Evolutionary conservation across 2,888 invertebrate species (phyloP).

Genomic region (Drosophila histrio): DNA sequence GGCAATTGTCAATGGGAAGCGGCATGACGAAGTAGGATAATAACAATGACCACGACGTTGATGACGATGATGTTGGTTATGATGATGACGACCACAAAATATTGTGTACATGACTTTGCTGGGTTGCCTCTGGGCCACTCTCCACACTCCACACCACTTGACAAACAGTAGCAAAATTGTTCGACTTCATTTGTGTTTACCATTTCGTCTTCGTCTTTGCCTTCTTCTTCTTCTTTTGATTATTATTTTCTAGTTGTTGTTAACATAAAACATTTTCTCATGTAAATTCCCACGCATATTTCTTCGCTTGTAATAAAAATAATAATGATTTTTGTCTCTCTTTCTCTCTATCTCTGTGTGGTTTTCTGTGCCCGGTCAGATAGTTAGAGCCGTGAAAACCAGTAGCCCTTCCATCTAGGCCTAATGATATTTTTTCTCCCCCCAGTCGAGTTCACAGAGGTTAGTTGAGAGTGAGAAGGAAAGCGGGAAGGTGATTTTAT

Average conservation of each 20-base stretch:
- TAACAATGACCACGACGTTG: slow-evolving; percentile 28
- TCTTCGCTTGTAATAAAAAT: slow-evolving; percentile 51
- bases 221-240: slow-evolving; percentile 19
- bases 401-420: slow-evolving; percentile 46
- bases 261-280: slow-evolving; percentile 55
- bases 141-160: slow-evolving; percentile 26
- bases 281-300: slow-evolving; percentile 76
- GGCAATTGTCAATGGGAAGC: slow-evolving; percentile 38
- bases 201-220: slow-evolving; percentile 14
- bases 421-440: slow-evolving; percentile 35
- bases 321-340: slow-evolving; percentile 41
- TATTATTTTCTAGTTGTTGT: slow-evolving; percentile 53
- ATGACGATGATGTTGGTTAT: slow-evolving; percentile 8
- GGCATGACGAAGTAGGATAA: slow-evolving; percentile 32
- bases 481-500: slow-evolving; percentile 23
- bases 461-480: slow-evolving; percentile 15
- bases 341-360: slow-evolving; percentile 14
- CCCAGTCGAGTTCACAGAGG: slow-evolving; percentile 38
- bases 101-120: slow-evolving; percentile 46
- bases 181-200: slow-evolving; percentile 66
- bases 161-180: slow-evolving; percentile 72
- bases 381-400: slow-evolving; percentile 23
- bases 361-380: slow-evolving; percentile 28
- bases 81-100: slow-evolving; percentile 57
- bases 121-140: slow-evolving; percentile 44